Conservation (phyloP, 2,797 vertebrate species). For the Balearica regulorum region DNA sequence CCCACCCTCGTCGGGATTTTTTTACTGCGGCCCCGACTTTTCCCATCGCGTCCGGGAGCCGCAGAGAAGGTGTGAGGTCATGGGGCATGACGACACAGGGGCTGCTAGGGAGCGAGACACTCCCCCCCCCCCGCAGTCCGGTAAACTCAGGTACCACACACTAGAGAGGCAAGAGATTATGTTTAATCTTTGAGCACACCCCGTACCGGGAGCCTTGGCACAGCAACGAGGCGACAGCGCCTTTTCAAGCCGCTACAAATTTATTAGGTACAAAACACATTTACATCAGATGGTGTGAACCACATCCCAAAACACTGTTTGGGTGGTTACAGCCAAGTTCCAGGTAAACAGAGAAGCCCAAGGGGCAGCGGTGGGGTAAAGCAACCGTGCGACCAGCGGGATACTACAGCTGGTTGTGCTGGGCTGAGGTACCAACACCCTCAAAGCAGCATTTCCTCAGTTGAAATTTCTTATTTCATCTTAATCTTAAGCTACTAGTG, state of each 20-base stretch:
- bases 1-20: constrained; percentile 46
- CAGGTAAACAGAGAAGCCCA: background rate
- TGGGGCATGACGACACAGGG: background rate
- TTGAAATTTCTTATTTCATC: background rate
- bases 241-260: background rate
- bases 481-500: background rate
- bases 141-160: too few species aligned
- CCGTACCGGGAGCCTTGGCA: too few species aligned
- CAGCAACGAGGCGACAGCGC: fast-evolving
- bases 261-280: constrained; percentile 8
- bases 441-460: background rate
- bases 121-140: too few species aligned
- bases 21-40: background rate
- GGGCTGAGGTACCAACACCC: background rate
- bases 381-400: too few species aligned
- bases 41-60: too few species aligned
- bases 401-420: too few species aligned
- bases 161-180: too few species aligned
- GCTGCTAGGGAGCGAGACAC: too few species aligned
- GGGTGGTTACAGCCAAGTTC: background rate
- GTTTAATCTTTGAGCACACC: too few species aligned
- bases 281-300: background rate
- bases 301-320: fast-evolving
- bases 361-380: fast-evolving
- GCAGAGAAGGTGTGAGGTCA: background rate